Evolutionary conservation across 2,797 vertebrate species (phyloP).

Genomic region (Denticeps clupeoides): DNA sequence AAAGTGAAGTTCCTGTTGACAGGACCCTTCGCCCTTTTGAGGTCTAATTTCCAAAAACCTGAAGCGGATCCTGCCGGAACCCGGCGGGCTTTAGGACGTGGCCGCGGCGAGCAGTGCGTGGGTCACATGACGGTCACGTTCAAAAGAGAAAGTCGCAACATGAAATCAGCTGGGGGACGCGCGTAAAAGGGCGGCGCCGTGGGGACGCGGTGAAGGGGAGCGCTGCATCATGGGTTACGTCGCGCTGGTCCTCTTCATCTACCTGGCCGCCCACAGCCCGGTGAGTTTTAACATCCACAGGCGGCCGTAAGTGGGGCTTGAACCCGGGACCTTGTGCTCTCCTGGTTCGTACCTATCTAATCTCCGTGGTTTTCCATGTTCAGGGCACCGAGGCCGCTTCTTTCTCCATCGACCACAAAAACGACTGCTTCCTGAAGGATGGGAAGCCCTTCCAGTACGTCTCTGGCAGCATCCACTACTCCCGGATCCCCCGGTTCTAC

Average conservation of each 20-base stretch:
- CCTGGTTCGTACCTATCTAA: not conserved
- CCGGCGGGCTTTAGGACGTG: constrained; percentile 40
- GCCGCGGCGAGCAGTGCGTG: not conserved
- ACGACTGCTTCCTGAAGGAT: constrained; percentile 76
- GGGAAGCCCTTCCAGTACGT: constrained; percentile 78
- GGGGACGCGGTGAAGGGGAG: too few species aligned
- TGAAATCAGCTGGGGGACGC: too few species aligned
- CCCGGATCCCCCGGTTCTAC: constrained; percentile 71
- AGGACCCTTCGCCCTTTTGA: too few species aligned
- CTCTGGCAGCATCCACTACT: constrained; percentile 91
- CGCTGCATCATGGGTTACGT: too few species aligned
- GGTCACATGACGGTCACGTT: constrained; percentile 27
- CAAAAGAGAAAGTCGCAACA: constrained; percentile 30
- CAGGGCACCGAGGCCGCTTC: constrained; percentile 50
- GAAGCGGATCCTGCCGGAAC: too few species aligned
- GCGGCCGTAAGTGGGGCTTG: too few species aligned
- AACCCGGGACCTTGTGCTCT: not conserved
- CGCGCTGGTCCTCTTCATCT: too few species aligned
- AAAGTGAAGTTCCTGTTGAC: too few species aligned
- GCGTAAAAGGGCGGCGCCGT: too few species aligned
- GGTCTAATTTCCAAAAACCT: too few species aligned
- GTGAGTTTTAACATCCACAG: too few species aligned
- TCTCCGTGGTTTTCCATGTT: not conserved
- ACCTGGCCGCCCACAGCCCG: too few species aligned
- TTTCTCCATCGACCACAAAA: constrained; percentile 74